Evolutionary conservation across 2,888 invertebrate genomes (phyloP).

Genomic region (Ariolimax columbianus): DNA sequence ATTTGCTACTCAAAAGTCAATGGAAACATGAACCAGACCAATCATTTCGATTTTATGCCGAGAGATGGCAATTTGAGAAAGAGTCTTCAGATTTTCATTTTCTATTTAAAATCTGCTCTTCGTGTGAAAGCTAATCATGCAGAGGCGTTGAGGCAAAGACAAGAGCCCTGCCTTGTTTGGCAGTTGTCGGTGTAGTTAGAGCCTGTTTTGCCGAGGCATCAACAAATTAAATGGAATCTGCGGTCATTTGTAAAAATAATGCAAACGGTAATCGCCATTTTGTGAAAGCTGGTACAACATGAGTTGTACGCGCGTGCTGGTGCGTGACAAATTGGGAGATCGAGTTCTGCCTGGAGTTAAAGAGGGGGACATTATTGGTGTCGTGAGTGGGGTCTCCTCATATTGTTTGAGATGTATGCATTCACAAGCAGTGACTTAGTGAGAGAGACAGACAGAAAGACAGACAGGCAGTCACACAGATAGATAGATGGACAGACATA

Average conservation of each 20-base stretch:
- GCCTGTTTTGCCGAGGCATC: too few relatives aligned
- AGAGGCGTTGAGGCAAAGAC: constrained; percentile 6
- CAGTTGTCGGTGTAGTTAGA: background rate
- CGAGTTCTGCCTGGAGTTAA: background rate
- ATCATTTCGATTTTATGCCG: background rate
- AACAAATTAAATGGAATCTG: constrained; percentile 20
- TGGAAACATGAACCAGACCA: too few relatives aligned
- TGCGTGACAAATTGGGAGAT: background rate
- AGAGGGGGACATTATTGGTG: background rate
- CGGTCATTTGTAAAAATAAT: constrained; percentile 41
- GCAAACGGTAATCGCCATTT: background rate
- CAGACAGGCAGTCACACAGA: too few relatives aligned
- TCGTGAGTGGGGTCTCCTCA: background rate
- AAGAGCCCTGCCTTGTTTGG: background rate
- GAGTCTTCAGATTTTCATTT: constrained; percentile 8
- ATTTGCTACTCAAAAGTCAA: too few relatives aligned
- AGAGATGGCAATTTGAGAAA: background rate
- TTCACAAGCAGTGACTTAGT: background rate
- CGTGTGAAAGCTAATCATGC: background rate
- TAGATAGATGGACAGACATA: too few relatives aligned
- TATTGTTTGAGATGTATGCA: background rate
- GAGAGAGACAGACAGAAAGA: background rate
- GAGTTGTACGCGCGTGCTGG: background rate
- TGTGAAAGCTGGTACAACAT: constrained; percentile 9
- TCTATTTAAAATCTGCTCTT: background rate